Evolutionary conservation across 2,888 invertebrate species (phyloP).

Genomic region (Aromia moschata): DNA sequence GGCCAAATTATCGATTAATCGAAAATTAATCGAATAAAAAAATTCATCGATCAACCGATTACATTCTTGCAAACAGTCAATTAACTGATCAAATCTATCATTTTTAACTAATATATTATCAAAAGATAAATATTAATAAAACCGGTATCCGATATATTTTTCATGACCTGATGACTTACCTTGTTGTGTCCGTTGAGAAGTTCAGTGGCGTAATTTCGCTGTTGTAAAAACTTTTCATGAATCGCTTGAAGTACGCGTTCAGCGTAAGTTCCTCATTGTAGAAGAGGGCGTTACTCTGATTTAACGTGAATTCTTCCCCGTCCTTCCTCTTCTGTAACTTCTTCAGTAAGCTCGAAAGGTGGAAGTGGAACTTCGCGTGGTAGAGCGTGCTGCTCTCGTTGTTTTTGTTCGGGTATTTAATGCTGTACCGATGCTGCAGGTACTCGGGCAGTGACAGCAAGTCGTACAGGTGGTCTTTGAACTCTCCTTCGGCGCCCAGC

Average conservation of each 20-base stretch:
- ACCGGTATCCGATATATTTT: too few relatives aligned
- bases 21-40: too few relatives aligned
- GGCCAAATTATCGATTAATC: too few relatives aligned
- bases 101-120: too few relatives aligned
- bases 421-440: slow-evolving; percentile 24
- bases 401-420: slow-evolving; percentile 38
- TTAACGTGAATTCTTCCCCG: slow-evolving; percentile 47
- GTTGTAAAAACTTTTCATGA: slow-evolving; percentile 51
- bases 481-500: slow-evolving; percentile 57
- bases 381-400: slow-evolving; percentile 43
- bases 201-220: slow-evolving; percentile 50
- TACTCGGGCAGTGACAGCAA: slow-evolving; percentile 53
- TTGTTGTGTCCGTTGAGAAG: slow-evolving; percentile 46
- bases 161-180: too few relatives aligned
- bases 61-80: too few relatives aligned
- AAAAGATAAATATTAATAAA: too few relatives aligned
- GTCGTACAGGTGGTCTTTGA: slow-evolving; percentile 54
- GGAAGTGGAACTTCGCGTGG: slow-evolving; percentile 53
- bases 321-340: slow-evolving; percentile 44
- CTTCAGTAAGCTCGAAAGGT: slow-evolving; percentile 54
- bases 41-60: too few relatives aligned
- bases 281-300: slow-evolving; percentile 56
- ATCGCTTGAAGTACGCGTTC: slow-evolving; percentile 45
- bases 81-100: too few relatives aligned
- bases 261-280: slow-evolving; percentile 48